Percentiles rank a stretch among this genome's conserved stretches.
Evolutionary conservation across 2,797 vertebrate species (phyloP).

Genomic region (Hapalemur alaotrensis): DNA sequence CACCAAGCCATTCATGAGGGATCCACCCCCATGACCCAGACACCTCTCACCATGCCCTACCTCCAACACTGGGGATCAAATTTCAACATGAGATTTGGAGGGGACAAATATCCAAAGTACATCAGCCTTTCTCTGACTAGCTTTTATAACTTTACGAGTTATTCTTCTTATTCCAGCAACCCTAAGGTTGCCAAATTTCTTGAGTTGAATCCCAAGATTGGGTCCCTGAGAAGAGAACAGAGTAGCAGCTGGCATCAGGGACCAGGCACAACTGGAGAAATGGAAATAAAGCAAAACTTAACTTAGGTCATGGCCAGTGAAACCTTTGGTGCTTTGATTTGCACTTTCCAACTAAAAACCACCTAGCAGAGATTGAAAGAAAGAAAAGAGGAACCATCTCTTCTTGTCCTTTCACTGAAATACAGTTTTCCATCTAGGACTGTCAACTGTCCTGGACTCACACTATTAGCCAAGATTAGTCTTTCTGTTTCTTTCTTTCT

Average conservation of each 20-base stretch:
- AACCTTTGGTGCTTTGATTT: not conserved
- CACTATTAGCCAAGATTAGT: not conserved
- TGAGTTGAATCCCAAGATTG: not conserved
- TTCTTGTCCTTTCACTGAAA: not conserved
- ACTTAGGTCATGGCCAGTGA: fast-evolving
- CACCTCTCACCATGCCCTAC: not conserved
- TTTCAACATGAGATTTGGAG: not conserved
- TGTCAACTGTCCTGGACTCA: not conserved
- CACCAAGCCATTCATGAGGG: not conserved
- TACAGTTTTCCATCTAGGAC: not conserved
- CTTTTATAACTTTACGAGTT: not conserved
- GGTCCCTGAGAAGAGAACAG: not conserved
- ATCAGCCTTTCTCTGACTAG: not conserved
- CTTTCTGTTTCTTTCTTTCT: not conserved
- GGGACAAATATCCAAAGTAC: not conserved
- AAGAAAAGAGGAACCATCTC: not conserved
- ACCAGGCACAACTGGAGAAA: not conserved
- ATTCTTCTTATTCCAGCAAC: not conserved
- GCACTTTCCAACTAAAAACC: not conserved
- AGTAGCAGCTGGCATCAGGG: not conserved
- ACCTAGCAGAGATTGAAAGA: not conserved
- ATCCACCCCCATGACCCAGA: not conserved
- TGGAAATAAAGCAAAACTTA: not conserved
- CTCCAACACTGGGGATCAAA: not conserved
- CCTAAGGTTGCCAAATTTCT: not conserved